These are phyloP conservation scores for Tiaroga cobitis DNA, from an alignment of 2,797 vertebrate species.

Conservation along the genomic window DNA sequence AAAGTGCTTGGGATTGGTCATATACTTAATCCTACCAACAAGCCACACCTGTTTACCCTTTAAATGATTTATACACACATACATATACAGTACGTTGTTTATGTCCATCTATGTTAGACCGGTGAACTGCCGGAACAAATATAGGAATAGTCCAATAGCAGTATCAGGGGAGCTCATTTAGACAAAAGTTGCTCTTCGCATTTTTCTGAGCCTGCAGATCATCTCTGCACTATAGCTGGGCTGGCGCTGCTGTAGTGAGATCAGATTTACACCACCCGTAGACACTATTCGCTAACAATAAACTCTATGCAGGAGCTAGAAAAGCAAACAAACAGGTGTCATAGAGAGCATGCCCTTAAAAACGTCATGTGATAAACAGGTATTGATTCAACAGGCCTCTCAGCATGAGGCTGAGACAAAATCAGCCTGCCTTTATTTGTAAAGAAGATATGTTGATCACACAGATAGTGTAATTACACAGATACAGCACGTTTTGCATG, in stretches of 20 bases:
- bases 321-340: background rate
- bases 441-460: background rate
- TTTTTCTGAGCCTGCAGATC: background rate
- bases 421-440: background rate
- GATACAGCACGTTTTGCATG: background rate
- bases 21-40: background rate
- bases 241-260: background rate
- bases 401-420: background rate
- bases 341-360: slow-evolving; percentile 41
- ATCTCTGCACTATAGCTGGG: background rate
- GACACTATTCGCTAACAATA: background rate
- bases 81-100: background rate
- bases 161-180: slow-evolving; percentile 76
- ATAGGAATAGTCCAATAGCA: slow-evolving; percentile 43
- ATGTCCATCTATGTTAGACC: background rate
- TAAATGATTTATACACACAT: background rate
- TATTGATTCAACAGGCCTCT: slow-evolving; percentile 63
- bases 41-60: background rate
- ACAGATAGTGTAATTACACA: background rate
- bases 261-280: background rate
- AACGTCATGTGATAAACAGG: slow-evolving; percentile 58
- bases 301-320: too few relatives aligned
- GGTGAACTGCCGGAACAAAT: background rate
- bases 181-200: slow-evolving; percentile 58
- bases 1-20: background rate